A percentile compares a stretch with the other conserved stretches of the same genome.
Conservation (phyloP, 2,797 vertebrate species). For the Rachycentron canadum region DNA sequence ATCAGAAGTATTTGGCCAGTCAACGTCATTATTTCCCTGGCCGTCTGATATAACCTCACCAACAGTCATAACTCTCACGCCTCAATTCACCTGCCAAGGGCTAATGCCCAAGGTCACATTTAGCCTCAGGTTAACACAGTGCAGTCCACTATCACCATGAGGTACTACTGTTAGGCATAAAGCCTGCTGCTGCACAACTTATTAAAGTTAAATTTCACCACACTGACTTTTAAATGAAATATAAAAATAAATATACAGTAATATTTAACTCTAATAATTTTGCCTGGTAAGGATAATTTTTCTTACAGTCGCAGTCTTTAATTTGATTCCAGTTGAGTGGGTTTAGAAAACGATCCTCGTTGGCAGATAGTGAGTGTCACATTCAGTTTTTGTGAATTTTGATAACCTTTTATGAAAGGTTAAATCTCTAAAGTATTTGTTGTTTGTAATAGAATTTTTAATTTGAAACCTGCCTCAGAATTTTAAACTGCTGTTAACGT, state of each 20-base stretch:
- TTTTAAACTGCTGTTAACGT: not conserved
- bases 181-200: conserved; percentile 42
- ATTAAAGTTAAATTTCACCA: conserved; percentile 55
- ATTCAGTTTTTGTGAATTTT: conserved; percentile 30
- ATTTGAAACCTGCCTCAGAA: not conserved
- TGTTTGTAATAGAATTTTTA: not conserved
- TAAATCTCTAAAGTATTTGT: conserved; percentile 8
- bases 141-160: conserved; percentile 19
- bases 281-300: conserved; percentile 2
- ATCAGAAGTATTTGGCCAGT: conserved; percentile 58
- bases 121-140: conserved; percentile 64
- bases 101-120: conserved; percentile 66
- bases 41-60: conserved; percentile 50
- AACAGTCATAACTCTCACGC: conserved; percentile 61
- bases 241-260: conserved; percentile 23
- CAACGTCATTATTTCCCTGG: conserved; percentile 60
- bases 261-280: conserved; percentile 1
- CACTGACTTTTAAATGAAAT: conserved; percentile 21
- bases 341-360: conserved; percentile 13
- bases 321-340: conserved; percentile 36
- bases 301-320: conserved; percentile 7
- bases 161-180: conserved; percentile 16
- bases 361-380: conserved; percentile 12
- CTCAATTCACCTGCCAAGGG: conserved; percentile 64
- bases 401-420: conserved; percentile 42